phyloP scores from a whole-genome alignment of 2,113 vertebrate genomes.

The Hipposideros armiger region DNA sequence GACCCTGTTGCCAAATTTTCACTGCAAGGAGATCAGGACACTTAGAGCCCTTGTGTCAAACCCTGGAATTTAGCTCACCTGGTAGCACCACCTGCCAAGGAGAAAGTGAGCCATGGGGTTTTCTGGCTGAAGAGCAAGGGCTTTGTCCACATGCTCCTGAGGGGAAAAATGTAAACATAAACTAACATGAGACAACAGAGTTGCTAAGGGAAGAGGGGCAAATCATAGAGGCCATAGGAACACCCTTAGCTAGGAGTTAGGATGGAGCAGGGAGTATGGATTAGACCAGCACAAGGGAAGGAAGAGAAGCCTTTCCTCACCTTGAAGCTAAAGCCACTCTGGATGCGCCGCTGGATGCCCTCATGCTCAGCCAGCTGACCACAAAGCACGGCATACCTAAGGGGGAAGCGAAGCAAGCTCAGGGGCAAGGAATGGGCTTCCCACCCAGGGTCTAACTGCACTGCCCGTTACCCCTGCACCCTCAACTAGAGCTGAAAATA shows the following conservation, averaged over 20 bases:
- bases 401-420: conserved; percentile 67
- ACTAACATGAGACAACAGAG: conserved; percentile 21
- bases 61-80: conserved; percentile 82
- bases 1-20: background rate
- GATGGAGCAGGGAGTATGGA: background rate
- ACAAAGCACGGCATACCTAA: conserved; percentile 89
- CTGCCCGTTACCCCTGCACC: background rate
- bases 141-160: conserved; percentile 89
- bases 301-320: conserved; percentile 80
- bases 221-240: background rate
- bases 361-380: conserved; percentile 88
- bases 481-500: background rate
- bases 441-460: rapidly evolving
- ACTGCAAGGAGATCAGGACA: background rate
- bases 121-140: conserved; percentile 88
- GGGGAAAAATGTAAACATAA: conserved; percentile 4
- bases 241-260: background rate
- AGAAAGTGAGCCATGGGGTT: conserved; percentile 88
- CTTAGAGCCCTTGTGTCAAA: background rate
- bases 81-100: conserved; percentile 90
- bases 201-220: background rate
- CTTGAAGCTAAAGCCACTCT: conserved; percentile 88
- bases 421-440: background rate
- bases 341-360: conserved; percentile 89
- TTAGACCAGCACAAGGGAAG: background rate